A percentile compares a stretch with the other conserved stretches of the same genome.
These are phyloP conservation scores for Campaea margaritaria DNA, from an alignment of 2,888 invertebrate species.

Conservation along the genomic window DNA sequence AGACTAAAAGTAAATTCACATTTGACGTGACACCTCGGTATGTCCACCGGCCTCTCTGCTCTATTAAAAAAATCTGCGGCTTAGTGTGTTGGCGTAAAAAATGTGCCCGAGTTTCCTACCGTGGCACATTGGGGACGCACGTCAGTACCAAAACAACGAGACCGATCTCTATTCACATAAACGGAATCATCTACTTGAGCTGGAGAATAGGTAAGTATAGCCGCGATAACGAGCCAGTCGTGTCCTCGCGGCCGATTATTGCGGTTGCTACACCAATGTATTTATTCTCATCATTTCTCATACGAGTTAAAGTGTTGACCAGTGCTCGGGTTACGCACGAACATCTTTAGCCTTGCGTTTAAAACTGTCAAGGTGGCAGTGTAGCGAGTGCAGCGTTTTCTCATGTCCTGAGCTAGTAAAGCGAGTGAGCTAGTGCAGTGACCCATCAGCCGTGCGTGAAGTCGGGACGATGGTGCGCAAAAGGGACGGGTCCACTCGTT, in stretches of 20 bases:
- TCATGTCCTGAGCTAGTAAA: slow-evolving; percentile 45
- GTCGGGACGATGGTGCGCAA: slow-evolving; percentile 79
- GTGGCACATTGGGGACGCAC: slow-evolving; percentile 69
- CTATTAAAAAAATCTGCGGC: slow-evolving; percentile 31
- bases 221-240: slow-evolving; percentile 81
- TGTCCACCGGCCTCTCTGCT: slow-evolving; percentile 31
- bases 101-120: slow-evolving; percentile 53
- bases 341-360: slow-evolving; percentile 59
- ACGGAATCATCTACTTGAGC: slow-evolving; percentile 67
- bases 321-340: slow-evolving; percentile 48
- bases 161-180: slow-evolving; percentile 70
- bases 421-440: slow-evolving; percentile 71
- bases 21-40: slow-evolving; percentile 27
- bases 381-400: slow-evolving; percentile 53
- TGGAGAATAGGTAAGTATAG: slow-evolving; percentile 79
- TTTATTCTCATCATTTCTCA: slow-evolving; percentile 57
- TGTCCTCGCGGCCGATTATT: slow-evolving; percentile 80
- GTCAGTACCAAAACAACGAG: slow-evolving; percentile 76
- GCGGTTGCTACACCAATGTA: slow-evolving; percentile 73
- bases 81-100: slow-evolving; percentile 55
- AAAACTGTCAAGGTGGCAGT: slow-evolving; percentile 61
- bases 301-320: slow-evolving; percentile 51
- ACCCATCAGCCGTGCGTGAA: slow-evolving; percentile 80
- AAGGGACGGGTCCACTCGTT: slow-evolving; percentile 76
- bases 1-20: slow-evolving; percentile 39